A percentile compares a stretch with the other conserved stretches of the same genome.
These are phyloP conservation scores for Pituophis catenifer DNA, from an alignment of 2,113 vertebrate genomes.

Conservation along the genomic window DNA sequence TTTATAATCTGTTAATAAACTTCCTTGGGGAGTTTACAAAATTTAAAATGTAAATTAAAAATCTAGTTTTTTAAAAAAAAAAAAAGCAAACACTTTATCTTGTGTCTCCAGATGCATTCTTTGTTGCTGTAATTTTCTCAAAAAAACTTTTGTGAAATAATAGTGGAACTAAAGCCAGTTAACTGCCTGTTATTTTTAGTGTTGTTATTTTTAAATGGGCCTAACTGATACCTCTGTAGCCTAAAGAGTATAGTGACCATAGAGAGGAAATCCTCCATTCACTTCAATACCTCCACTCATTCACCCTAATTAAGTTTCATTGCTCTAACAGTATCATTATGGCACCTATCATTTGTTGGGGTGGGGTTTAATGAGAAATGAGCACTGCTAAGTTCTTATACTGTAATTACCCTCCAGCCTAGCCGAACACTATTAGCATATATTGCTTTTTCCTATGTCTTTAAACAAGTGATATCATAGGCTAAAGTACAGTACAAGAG, in stretches of 20 bases:
- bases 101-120: background rate
- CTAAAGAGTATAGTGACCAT: background rate
- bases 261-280: background rate
- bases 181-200: background rate
- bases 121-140: background rate
- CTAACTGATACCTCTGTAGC: background rate
- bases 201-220: background rate
- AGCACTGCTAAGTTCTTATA: background rate
- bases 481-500: background rate
- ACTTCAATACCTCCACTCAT: background rate
- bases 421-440: background rate
- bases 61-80: background rate
- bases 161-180: background rate
- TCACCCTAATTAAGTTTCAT: background rate
- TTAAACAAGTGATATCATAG: background rate
- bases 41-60: background rate
- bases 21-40: background rate
- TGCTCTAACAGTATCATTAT: background rate
- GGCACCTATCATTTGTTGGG: background rate
- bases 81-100: too few relatives aligned
- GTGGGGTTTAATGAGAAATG: background rate
- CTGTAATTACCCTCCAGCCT: background rate
- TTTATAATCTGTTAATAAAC: background rate
- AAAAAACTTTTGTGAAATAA: background rate
- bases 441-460: background rate